phyloP scores from a whole-genome alignment of 2,113 vertebrate genomes.

The Chaetodon auriga region DNA sequence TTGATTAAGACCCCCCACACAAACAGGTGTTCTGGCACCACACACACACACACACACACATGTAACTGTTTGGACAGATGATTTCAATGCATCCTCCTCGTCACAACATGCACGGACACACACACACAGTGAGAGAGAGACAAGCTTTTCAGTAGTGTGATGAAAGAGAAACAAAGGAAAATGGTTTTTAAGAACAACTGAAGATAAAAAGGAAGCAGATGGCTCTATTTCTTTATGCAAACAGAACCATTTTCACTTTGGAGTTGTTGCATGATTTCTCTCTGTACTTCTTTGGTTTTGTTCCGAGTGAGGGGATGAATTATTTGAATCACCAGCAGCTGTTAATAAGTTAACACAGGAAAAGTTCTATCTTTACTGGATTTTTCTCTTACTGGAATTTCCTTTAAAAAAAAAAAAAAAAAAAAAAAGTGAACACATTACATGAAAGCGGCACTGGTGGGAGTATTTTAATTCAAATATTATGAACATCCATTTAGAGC shows the following conservation, averaged over 20 bases:
- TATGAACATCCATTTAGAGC: neutral
- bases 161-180: conserved; percentile 45
- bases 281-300: conserved; percentile 8
- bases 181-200: conserved; percentile 11
- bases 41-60: conserved; percentile 5
- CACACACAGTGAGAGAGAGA: neutral
- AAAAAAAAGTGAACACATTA: neutral
- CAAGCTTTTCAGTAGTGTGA: conserved; percentile 8
- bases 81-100: conserved; percentile 48
- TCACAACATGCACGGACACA: conserved; percentile 24
- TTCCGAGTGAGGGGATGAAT: neutral
- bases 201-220: conserved; percentile 39
- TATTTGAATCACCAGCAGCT: neutral
- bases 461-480: neutral
- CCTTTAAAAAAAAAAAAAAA: neutral
- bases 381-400: neutral
- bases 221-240: conserved; percentile 19
- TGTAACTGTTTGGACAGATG: conserved; percentile 71
- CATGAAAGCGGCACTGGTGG: neutral
- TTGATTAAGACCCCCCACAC: conserved; percentile 37
- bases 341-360: neutral
- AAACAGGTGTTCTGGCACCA: conserved; percentile 72
- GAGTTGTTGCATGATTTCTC: conserved; percentile 1
- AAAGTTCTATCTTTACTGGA: neutral
- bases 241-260: neutral